Percentiles rank a stretch among this genome's conserved stretches.
These are phyloP conservation scores for Apogon talboti DNA, from an alignment of 2,797 vertebrate genomes.

Conservation along the genomic window DNA sequence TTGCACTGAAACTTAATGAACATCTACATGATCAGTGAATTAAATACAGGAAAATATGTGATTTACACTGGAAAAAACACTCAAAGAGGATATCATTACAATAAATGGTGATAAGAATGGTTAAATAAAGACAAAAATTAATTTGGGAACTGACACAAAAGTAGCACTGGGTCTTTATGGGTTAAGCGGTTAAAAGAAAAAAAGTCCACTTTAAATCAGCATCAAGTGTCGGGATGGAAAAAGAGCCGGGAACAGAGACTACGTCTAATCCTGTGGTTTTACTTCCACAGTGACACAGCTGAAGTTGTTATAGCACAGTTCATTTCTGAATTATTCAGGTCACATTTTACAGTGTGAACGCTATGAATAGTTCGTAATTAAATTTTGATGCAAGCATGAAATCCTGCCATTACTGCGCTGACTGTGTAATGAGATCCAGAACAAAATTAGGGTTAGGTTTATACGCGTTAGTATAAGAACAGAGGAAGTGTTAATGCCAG, in stretches of 20 bases:
- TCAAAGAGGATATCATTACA: too few species aligned
- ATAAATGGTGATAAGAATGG: too few species aligned
- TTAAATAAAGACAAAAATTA: too few species aligned
- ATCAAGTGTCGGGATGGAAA: conserved; percentile 34
- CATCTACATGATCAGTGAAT: too few species aligned
- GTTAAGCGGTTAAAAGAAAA: too few species aligned
- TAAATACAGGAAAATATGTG: too few species aligned
- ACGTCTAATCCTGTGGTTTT: conserved; percentile 22
- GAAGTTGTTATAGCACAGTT: conserved; percentile 34
- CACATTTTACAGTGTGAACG: conserved; percentile 58
- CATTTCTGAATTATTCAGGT: conserved; percentile 63
- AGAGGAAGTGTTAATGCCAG: conserved; percentile 17
- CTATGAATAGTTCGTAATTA: conserved; percentile 67
- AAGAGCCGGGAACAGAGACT: conserved; percentile 2
- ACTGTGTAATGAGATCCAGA: conserved; percentile 57
- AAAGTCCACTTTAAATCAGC: neutral
- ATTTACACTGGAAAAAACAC: too few species aligned
- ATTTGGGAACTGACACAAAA: too few species aligned
- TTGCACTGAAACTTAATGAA: too few species aligned
- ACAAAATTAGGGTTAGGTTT: conserved; percentile 48
- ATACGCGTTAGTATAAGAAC: conserved; percentile 27
- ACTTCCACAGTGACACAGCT: conserved; percentile 23
- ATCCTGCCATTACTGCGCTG: conserved; percentile 47
- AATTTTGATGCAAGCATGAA: conserved; percentile 70
- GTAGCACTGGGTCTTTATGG: too few species aligned